Evolutionary conservation across 1,140 invertebrate genomes (phyloP), one percentile per base, ranked within the genome.

Genomic region (Ceratina australensis): DNA sequence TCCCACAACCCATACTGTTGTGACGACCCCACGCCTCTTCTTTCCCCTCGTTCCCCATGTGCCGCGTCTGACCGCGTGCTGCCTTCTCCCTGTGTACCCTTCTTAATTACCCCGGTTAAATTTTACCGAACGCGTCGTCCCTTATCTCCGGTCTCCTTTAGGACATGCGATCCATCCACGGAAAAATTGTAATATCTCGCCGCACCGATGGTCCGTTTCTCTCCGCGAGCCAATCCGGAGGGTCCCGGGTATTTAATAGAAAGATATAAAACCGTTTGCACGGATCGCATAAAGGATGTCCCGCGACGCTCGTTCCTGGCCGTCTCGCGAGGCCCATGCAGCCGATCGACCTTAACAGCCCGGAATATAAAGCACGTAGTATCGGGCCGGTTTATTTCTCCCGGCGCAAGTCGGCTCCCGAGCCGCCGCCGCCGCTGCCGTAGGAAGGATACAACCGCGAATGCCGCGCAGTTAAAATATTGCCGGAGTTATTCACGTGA

Each of bases 1-100:
- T 89, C 87, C 89, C 89, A 85, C 88, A 88, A 87, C 87, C 87
- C 87, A 87, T 87, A 86, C 78, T 77, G 80, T 83, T 81, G 80
- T 85, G 83, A 83, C 80, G 84, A 86, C 73, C 83, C 80, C 76
- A 79, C 67, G 80, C 66, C 78, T 47, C 79, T 33, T 63, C 22
- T 76, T 42, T 56, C 33, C 61, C 20, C 72, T 42, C 28, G 33
- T 22, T 42, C 33, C 33, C 72, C 47, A 57, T 82, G 65, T 77
- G 47, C 78, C 76, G 82, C 72, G 74, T 80, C 64, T 74, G 60
- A 78, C 82, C 81, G 82, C 71, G 78, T 66, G 59, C 66, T 71
- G 18, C 78, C 68, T 20, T 76, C 52, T 54, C 33, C 49, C 50
- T 64, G 22, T 15, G 18, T n/a, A 16, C 64, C 42, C 56, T 65